Evolutionary conservation across 2,888 invertebrate species (phyloP).

Genomic region (Meganola albula): DNA sequence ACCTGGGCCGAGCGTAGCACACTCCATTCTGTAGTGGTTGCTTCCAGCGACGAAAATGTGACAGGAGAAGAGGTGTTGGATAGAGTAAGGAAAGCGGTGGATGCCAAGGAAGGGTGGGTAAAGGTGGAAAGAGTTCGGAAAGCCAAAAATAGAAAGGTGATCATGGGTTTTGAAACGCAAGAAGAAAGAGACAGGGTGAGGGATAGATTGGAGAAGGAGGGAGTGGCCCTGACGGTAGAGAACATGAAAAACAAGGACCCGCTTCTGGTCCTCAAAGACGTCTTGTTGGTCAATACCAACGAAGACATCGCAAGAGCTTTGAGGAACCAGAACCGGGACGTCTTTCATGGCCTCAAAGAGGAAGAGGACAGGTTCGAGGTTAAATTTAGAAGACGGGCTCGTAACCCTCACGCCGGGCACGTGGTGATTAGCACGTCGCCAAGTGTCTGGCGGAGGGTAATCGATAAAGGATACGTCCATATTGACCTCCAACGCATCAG

Average conservation of each 20-base stretch:
- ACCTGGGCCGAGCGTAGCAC: too few relatives aligned
- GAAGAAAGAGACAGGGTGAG: neutral
- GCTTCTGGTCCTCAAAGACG: too few relatives aligned
- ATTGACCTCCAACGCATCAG: neutral
- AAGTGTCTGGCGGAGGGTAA: too few relatives aligned
- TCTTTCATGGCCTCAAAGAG: too few relatives aligned
- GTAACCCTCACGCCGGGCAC: too few relatives aligned
- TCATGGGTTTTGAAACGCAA: neutral
- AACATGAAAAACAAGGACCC: conserved; percentile 1
- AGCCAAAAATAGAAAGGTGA: too few relatives aligned
- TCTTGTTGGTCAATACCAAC: too few relatives aligned
- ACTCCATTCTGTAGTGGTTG: neutral
- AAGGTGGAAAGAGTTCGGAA: neutral
- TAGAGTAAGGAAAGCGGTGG: neutral
- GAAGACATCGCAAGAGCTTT: too few relatives aligned
- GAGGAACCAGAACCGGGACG: too few relatives aligned
- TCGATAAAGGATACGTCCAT: too few relatives aligned
- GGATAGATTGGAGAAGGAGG: neutral
- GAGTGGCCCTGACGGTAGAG: neutral
- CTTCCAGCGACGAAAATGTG: neutral
- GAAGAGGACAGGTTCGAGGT: neutral
- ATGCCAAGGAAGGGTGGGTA: conserved; percentile 1
- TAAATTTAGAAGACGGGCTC: neutral
- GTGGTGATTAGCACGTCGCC: too few relatives aligned
- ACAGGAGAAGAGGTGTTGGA: neutral